A percentile compares a stretch with the other conserved stretches of the same genome.
Evolutionary conservation across 2,113 vertebrate genomes (phyloP).

Genomic region (Rhadina sibilatrix): DNA sequence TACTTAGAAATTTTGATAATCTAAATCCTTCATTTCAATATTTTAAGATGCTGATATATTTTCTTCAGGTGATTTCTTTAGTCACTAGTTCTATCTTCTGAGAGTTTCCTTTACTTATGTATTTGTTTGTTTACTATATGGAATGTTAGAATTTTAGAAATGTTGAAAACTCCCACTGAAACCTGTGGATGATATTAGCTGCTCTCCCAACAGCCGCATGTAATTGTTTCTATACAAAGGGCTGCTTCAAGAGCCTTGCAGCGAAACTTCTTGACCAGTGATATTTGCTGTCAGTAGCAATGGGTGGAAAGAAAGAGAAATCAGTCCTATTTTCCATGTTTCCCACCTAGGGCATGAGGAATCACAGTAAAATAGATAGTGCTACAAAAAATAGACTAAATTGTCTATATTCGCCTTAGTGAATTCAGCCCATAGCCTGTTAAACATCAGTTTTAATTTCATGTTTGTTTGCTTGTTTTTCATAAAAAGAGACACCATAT

Average conservation of each 20-base stretch:
- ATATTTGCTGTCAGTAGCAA: not conserved
- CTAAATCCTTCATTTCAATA: not conserved
- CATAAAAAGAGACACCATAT: not conserved
- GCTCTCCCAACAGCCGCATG: not conserved
- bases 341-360: not conserved
- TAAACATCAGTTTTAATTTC: not conserved
- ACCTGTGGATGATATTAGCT: not conserved
- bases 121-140: not conserved
- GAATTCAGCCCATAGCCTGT: not conserved
- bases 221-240: not conserved
- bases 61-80: not conserved
- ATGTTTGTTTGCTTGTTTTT: not conserved
- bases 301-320: not conserved
- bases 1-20: not conserved
- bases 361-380: not conserved
- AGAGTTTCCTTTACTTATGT: not conserved
- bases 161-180: not conserved
- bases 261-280: not conserved
- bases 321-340: accelerated
- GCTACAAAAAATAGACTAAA: not conserved
- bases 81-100: not conserved
- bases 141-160: not conserved
- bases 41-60: not conserved
- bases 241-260: not conserved
- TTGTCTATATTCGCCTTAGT: not conserved